phyloP scores from a whole-genome alignment of 35 echinoderm and acorn worm species.

The Anneissia japonica region DNA sequence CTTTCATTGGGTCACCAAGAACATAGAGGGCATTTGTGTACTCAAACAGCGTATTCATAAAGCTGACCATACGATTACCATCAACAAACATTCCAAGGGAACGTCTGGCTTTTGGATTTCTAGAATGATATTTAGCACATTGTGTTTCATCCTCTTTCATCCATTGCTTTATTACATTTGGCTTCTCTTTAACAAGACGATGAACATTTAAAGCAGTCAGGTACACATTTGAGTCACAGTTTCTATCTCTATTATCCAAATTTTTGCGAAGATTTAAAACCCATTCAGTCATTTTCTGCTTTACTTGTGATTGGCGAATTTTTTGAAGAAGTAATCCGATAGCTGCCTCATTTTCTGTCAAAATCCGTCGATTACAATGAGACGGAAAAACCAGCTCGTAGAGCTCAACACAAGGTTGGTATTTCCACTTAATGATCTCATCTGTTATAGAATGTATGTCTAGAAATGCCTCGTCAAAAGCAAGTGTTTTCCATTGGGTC shows the following conservation, averaged over 20 bases:
- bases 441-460: not conserved
- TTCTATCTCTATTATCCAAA: not conserved
- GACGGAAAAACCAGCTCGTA: slow-evolving; percentile 33
- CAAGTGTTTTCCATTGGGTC: not conserved
- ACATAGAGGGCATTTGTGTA: slow-evolving; percentile 3
- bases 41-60: slow-evolving; percentile 7
- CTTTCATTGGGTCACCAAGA: not conserved
- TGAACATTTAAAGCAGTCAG: slow-evolving; percentile 11
- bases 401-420: not conserved
- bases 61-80: not conserved
- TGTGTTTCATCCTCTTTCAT: slow-evolving; percentile 7
- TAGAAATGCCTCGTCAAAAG: not conserved
- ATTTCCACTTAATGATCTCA: not conserved
- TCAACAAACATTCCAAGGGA: not conserved
- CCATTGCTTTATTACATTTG: slow-evolving; percentile 32
- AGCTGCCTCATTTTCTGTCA: not conserved
- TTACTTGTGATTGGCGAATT: not conserved
- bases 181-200: slow-evolving; percentile 3
- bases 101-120: not conserved
- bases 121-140: not conserved
- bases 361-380: slow-evolving; percentile 35
- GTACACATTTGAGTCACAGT: slow-evolving; percentile 20
- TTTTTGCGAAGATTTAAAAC: not conserved
- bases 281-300: slow-evolving; percentile 7
- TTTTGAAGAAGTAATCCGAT: not conserved